phyloP scores from a whole-genome alignment of 2,113 vertebrate genomes.

The Antennarius striatus region DNA sequence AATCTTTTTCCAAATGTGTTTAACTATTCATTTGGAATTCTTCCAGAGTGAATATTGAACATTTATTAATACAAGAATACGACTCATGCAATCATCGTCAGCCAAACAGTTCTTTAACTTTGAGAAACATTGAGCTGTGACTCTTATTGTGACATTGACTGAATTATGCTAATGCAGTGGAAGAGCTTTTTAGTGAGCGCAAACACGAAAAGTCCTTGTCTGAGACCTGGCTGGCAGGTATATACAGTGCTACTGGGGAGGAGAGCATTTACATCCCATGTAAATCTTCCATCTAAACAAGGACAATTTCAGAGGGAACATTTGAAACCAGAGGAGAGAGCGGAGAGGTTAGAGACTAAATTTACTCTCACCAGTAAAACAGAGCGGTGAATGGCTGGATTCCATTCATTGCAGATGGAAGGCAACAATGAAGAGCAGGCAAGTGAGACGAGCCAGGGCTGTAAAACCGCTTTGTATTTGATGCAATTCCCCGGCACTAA shows the following conservation, averaged over 20 bases:
- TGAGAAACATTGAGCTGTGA: constrained; percentile 8
- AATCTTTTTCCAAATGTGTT: constrained; percentile 47
- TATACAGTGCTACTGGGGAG: constrained; percentile 2
- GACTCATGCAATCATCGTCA: neutral
- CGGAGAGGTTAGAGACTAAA: neutral
- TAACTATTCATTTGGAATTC: constrained; percentile 47
- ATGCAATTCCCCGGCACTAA: constrained; percentile 24
- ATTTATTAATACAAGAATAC: constrained; percentile 2
- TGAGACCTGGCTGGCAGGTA: constrained; percentile 17
- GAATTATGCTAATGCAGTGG: constrained; percentile 21
- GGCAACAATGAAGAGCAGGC: constrained; percentile 24
- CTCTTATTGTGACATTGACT: constrained; percentile 15
- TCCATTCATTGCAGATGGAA: constrained; percentile 44
- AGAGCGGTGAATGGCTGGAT: constrained; percentile 26
- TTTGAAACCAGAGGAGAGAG: constrained; percentile 10
- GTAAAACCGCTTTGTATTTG: constrained; percentile 41
- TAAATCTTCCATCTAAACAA: constrained; percentile 52
- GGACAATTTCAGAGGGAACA: constrained; percentile 15
- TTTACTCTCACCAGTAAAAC: constrained; percentile 33
- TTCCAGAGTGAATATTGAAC: constrained; percentile 29
- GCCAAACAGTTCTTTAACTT: constrained; percentile 24
- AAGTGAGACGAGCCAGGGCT: constrained; percentile 7
- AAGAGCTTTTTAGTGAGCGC: neutral
- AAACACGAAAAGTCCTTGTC: constrained; percentile 4
- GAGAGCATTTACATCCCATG: constrained; percentile 46